Conservation (phyloP, 1,140 invertebrate species). For the Aporrectodea caliginosa region DNA sequence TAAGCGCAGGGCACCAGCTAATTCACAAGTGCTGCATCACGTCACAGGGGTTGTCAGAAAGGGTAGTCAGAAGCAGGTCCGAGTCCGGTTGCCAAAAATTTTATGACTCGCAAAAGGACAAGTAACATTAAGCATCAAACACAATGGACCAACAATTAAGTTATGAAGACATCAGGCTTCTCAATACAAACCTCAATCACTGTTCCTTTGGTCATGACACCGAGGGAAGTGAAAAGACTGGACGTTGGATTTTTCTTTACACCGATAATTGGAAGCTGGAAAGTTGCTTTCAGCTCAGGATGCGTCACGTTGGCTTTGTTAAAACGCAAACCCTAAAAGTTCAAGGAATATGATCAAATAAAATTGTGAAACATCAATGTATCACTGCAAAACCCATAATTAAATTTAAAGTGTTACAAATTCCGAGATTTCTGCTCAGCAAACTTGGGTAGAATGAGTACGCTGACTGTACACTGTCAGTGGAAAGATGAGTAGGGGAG, state of each 20-base stretch:
- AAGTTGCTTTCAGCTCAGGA: slow-evolving; percentile 99
- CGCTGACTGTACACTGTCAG: too few species aligned
- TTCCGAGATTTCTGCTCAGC: too few species aligned
- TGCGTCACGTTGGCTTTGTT: slow-evolving; percentile 95
- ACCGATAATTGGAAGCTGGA: slow-evolving; percentile 94
- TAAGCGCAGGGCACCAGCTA: too few species aligned
- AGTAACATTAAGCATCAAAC: not conserved
- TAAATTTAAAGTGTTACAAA: too few species aligned
- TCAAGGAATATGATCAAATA: too few species aligned
- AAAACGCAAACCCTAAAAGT: slow-evolving; percentile 53
- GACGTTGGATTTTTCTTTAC: slow-evolving; percentile 99
- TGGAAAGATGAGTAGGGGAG: too few species aligned
- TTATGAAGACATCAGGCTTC: slow-evolving; percentile 12
- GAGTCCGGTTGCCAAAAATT: slow-evolving; percentile 1
- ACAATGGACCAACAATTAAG: not conserved
- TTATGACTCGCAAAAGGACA: not conserved
- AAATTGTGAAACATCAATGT: too few species aligned
- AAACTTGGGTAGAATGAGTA: too few species aligned
- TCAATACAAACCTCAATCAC: slow-evolving; percentile 52
- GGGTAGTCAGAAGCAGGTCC: too few species aligned
- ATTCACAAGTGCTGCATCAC: too few species aligned
- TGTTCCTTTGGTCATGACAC: slow-evolving; percentile 90
- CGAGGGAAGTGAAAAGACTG: slow-evolving; percentile 91
- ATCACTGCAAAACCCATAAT: too few species aligned
- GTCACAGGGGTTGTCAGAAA: too few species aligned